Evolutionary conservation across 2,797 vertebrate genomes (phyloP), one percentile per base, ranked within the genome.

Genomic region (Apodemus agrarius): DNA sequence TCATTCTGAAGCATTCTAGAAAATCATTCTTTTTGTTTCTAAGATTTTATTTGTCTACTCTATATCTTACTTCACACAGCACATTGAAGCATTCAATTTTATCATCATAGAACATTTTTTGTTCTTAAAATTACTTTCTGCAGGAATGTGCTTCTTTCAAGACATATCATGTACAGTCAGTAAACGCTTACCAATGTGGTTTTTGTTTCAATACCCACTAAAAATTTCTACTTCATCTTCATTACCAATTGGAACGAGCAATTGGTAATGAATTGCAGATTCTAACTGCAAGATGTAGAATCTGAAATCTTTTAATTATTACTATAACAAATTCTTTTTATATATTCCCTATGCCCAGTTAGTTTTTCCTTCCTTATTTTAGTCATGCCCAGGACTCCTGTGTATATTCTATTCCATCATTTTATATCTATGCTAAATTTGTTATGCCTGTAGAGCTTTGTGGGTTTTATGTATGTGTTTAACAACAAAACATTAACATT

Each of bases 41-140:
- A 7, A 0, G 19, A 12, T 29, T 46, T 16, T 59, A 43, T 24
- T 2, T 82, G 3, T 24, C 10, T 63, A 21, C 12, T 6, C 0
- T 52, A 0, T 4, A 61, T 0, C 21, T 65, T 4, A 54, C 6
- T 74, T 83, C 26, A 10, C 54, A 34, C 7, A 75, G 6, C 1
- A 31, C 7, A 6, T 29, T 63, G 31, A 65, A 37, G n/a, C 8
- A n/a, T 13, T n/a, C 61, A 65, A 43, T 34, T 46, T 63, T 34
- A 67, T 63, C 22, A 57, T 49, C 26, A 49, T 52, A 90, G 2
- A 29, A 54, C 14, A 59, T 1, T 12, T 74, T 63, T 67, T 19
- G 40, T 49, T 93, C 19, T 65, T 43, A 31, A 13, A 87, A 43
- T 0, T 21, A 22, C 10, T 54, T 54, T 5, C 86, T 14, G 37